Evolutionary conservation across 2,113 vertebrate species (phyloP).

Genomic region (Caretta caretta): DNA sequence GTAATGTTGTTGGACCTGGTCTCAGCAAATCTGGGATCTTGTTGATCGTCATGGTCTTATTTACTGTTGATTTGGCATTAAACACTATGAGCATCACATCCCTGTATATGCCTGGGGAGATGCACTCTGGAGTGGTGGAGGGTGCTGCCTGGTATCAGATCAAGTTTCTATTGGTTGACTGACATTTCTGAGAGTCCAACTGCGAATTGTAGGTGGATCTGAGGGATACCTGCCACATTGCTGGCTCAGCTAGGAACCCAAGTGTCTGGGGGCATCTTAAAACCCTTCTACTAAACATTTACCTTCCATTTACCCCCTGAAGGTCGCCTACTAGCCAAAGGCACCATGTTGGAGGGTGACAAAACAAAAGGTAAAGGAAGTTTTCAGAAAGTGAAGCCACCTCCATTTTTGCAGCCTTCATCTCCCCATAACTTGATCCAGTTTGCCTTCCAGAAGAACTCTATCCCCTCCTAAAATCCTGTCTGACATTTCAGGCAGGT

Average conservation of each 20-base stretch:
- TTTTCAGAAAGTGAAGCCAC: neutral
- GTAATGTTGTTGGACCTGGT: neutral
- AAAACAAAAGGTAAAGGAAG: neutral
- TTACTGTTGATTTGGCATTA: neutral
- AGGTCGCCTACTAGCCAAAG: neutral
- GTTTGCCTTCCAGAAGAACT: constrained; percentile 18
- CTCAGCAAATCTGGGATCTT: neutral
- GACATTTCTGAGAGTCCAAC: neutral
- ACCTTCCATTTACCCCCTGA: neutral
- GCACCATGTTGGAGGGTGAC: neutral
- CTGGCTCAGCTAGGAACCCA: neutral
- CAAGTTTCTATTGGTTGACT: neutral
- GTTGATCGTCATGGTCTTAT: neutral
- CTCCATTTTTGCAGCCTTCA: neutral
- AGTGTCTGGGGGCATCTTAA: neutral
- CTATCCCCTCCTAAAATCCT: neutral
- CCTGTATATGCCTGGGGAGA: fast-evolving
- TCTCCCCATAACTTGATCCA: constrained; percentile 11
- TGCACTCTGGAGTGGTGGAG: neutral
- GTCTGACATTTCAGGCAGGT: neutral
- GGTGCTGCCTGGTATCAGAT: neutral
- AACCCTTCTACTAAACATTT: neutral
- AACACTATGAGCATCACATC: neutral
- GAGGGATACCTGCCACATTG: neutral
- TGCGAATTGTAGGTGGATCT: neutral